Base-by-base conservation (phyloP, 1,140 invertebrate species). In the Amyelois transitella region DNA sequence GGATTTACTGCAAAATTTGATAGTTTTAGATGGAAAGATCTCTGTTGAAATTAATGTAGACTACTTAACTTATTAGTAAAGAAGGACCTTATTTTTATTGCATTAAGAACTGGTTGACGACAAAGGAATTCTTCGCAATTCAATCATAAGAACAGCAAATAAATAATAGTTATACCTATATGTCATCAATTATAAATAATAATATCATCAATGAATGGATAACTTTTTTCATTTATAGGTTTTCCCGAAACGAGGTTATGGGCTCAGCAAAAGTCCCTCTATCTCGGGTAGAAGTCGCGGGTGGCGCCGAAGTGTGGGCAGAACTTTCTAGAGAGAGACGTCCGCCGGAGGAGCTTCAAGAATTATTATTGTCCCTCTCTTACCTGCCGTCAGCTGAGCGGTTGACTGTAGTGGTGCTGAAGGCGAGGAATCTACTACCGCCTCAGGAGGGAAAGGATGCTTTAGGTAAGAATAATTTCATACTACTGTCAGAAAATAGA, bases 331-430 rank as follows among this genome's bases (percentile, higher is more conserved):
- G 94, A 18, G 93, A 94, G 55, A 92, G 92, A 62, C 93, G 94
- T 71, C 94, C 94, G 6, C 93, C 92, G 6, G 94, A 95, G 73
- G 94, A 95, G 72, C 88, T 93, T 43, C 94, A 95, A 57, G 95
- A 97, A 72, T 84, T 97, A 17, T 86, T 96, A 50, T 88, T 96
- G 32, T 96, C 95, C 3, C 85, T 97, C 3, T 96, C 94, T 54
- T 97, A 96, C 77, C 86, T 97, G 43, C 95, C 95, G 1, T 96
- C 95, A 50, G 95, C 96, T 14, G 95, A 96, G 77, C 89, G 95
- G 51, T 88, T 97, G 0, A 96, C 95, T 0, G 93, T 96, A 1
- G 93, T 95, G 1, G 90, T 97, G 1, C 90, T 96, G 66, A 96
- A 96, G 82, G 96, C 95, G 0, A 91, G 94, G 59, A 97, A 97